These are phyloP conservation scores for Heliocidaris tuberculata DNA, from an alignment of 35 echinoderm and acorn worm species.

Conservation along the genomic window DNA sequence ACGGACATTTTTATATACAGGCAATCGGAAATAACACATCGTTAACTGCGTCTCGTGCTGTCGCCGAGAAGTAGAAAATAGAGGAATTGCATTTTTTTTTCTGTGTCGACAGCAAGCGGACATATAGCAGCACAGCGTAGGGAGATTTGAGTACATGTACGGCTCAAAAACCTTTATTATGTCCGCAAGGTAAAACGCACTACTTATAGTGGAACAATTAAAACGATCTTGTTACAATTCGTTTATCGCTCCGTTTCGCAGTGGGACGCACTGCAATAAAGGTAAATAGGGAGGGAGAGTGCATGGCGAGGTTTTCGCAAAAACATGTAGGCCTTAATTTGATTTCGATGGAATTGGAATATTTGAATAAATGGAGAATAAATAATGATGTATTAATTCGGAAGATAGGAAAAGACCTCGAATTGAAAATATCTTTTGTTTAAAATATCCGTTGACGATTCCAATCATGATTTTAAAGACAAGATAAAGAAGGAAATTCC, in stretches of 20 bases:
- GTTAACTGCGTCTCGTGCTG: too few relatives aligned
- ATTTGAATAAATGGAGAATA: too few relatives aligned
- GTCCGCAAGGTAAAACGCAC: not conserved
- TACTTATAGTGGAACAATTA: not conserved
- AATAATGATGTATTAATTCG: too few relatives aligned
- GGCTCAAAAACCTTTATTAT: not conserved
- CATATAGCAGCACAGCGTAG: not conserved
- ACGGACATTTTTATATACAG: not conserved
- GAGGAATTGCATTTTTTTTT: too few relatives aligned
- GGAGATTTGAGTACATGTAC: not conserved
- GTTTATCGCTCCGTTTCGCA: not conserved
- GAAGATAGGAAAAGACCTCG: too few relatives aligned
- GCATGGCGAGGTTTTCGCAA: too few relatives aligned
- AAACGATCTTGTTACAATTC: conserved; percentile 3
- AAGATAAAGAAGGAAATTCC: too few relatives aligned
- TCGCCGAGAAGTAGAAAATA: too few relatives aligned
- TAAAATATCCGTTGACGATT: not conserved
- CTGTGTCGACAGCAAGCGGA: not conserved
- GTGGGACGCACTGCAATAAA: not conserved
- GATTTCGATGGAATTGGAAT: too few relatives aligned
- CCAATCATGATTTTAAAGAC: too few relatives aligned
- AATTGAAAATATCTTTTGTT: too few relatives aligned
- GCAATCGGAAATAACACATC: not conserved
- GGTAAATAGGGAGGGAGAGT: not conserved
- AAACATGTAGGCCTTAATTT: too few relatives aligned